Evolutionary conservation across 2,113 vertebrate genomes (phyloP).

Genomic region (Acanthisitta chloris): DNA sequence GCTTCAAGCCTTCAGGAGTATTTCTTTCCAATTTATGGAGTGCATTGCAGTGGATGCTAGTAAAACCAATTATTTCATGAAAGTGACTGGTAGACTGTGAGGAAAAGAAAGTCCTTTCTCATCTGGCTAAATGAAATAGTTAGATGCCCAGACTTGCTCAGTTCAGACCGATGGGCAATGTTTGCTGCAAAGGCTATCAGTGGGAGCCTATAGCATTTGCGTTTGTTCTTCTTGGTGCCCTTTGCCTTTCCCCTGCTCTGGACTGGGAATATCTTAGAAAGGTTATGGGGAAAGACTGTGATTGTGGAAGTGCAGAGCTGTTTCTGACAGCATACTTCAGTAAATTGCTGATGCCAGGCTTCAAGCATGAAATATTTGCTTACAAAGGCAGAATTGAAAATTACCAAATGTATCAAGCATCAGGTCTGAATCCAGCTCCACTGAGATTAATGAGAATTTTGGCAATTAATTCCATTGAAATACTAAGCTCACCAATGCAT

Average conservation of each 20-base stretch:
- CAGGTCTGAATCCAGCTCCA: neutral
- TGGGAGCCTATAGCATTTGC: neutral
- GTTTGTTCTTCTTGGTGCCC: neutral
- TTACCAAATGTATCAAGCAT: neutral
- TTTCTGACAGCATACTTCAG: neutral
- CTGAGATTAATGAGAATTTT: neutral
- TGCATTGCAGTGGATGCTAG: neutral
- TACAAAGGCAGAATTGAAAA: neutral
- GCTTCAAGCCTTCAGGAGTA: conserved; percentile 31
- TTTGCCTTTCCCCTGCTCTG: neutral
- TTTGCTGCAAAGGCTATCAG: neutral
- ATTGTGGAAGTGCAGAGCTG: neutral
- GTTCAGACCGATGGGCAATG: neutral
- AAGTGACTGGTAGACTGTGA: neutral
- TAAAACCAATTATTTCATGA: conserved; percentile 55
- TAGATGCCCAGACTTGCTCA: neutral
- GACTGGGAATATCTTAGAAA: neutral
- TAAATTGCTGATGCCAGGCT: neutral
- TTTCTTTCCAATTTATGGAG: conserved; percentile 29
- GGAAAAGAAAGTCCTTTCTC: conserved; percentile 6
- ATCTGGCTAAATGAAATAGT: neutral
- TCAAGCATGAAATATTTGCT: neutral
- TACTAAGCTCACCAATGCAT: neutral
- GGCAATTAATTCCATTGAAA: neutral
- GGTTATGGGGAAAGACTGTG: neutral